phyloP scores from a whole-genome alignment of 1,140 invertebrate genomes.

The Whitmania pigra region DNA sequence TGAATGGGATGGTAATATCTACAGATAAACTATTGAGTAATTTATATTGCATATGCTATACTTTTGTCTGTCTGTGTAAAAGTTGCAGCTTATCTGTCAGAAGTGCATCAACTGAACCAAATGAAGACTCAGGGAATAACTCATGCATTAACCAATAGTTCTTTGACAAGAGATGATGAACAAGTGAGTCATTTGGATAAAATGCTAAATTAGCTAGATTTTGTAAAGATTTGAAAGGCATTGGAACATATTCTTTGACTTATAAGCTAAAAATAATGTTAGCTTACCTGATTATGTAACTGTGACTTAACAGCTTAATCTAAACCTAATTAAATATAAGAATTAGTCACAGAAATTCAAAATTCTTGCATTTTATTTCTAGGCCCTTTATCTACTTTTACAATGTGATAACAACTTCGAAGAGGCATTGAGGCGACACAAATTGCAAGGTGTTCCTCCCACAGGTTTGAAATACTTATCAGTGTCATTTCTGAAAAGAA shows the following conservation, averaged over 20 bases:
- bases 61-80: constrained; percentile 15
- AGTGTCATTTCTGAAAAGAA: too few relatives aligned
- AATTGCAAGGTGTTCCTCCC: constrained; percentile 60
- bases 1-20: constrained; percentile 49
- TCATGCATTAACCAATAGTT: constrained; percentile 56
- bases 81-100: constrained; percentile 64
- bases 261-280: too few relatives aligned
- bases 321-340: too few relatives aligned
- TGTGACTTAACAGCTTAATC: too few relatives aligned
- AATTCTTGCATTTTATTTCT: constrained; percentile 32
- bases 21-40: constrained; percentile 1
- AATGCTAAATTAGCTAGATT: too few relatives aligned
- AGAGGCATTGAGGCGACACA: constrained; percentile 66
- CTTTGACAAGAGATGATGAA: constrained; percentile 80
- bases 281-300: too few relatives aligned
- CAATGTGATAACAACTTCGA: constrained; percentile 89
- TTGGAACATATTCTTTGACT: not conserved
- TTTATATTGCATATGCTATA: constrained; percentile 31
- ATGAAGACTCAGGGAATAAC: constrained; percentile 44
- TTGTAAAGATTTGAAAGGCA: not conserved
- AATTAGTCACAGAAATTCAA: not conserved
- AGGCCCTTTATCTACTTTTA: constrained; percentile 75
- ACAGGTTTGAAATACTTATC: constrained; percentile 35
- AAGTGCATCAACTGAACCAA: constrained; percentile 49
- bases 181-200: constrained; percentile 37